These are phyloP conservation scores for Macrotis lagotis DNA, from an alignment of 2,113 vertebrate genomes.

Conservation along the genomic window DNA sequence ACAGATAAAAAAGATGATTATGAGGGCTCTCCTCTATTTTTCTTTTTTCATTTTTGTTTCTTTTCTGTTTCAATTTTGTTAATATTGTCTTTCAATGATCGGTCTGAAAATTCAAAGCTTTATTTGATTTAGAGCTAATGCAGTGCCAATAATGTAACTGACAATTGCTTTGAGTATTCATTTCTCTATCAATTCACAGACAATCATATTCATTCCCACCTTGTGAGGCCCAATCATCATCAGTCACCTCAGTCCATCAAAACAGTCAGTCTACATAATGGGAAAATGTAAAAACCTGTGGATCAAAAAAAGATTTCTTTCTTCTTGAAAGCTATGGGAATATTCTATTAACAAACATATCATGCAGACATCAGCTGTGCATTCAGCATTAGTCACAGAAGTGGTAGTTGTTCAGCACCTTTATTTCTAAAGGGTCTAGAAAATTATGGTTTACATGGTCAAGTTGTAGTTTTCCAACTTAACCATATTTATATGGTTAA, in stretches of 20 bases:
- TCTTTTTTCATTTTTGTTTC: slow-evolving; percentile 44
- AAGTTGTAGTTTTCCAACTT: not conserved
- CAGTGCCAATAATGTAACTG: slow-evolving; percentile 66
- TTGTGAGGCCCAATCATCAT: slow-evolving; percentile 68
- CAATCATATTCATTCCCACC: slow-evolving; percentile 72
- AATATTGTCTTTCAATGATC: slow-evolving; percentile 61
- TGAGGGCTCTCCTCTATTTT: not conserved
- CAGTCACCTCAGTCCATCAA: slow-evolving; percentile 78
- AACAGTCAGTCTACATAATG: slow-evolving; percentile 79
- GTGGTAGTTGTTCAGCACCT: slow-evolving; percentile 22
- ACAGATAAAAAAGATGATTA: slow-evolving; percentile 55
- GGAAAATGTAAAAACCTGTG: slow-evolving; percentile 67
- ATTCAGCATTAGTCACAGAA: slow-evolving; percentile 54
- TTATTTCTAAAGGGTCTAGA: slow-evolving; percentile 40
- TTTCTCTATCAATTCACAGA: slow-evolving; percentile 74
- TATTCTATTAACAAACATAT: slow-evolving; percentile 68
- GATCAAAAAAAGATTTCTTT: slow-evolving; percentile 69
- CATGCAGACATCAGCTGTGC: slow-evolving; percentile 10
- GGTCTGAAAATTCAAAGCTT: slow-evolving; percentile 72
- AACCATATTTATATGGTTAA: no score
- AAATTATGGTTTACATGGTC: slow-evolving; percentile 55
- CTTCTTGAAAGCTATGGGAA: slow-evolving; percentile 64
- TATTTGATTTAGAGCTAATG: slow-evolving; percentile 74
- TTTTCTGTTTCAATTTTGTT: slow-evolving; percentile 59
- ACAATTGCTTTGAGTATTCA: slow-evolving; percentile 73